These are phyloP conservation scores for Melierax canorus DNA, from an alignment of 2,113 vertebrate genomes.

Conservation along the genomic window DNA sequence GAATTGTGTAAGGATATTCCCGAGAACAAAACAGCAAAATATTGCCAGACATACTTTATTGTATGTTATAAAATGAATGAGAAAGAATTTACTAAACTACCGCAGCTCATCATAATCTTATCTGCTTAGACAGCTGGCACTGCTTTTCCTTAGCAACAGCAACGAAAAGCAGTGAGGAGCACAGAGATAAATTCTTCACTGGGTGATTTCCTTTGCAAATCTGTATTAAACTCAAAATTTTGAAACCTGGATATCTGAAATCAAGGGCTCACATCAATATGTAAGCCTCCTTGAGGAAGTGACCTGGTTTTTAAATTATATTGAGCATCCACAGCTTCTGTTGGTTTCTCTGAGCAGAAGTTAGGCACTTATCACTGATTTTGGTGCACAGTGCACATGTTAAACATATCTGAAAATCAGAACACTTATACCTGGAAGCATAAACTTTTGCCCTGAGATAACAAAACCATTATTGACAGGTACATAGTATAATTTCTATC, in stretches of 20 bases:
- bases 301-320: background rate
- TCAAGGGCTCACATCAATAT: background rate
- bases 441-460: background rate
- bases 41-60: conserved; percentile 24
- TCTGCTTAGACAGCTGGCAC: background rate
- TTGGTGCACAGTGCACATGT: background rate
- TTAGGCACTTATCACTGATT: background rate
- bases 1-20: conserved; percentile 6
- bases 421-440: background rate
- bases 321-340: background rate
- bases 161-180: background rate
- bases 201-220: background rate
- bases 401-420: background rate
- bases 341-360: background rate
- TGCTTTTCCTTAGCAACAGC: background rate
- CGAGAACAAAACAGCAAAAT: conserved; percentile 31
- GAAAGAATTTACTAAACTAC: background rate
- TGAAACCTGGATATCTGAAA: background rate
- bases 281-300: background rate
- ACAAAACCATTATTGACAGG: background rate
- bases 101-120: background rate
- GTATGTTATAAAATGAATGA: conserved; percentile 46
- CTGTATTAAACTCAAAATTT: background rate
- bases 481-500: background rate
- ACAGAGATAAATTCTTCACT: background rate